Evolutionary conservation across 2,888 invertebrate genomes (phyloP), one percentile per base, ranked within the genome.

Genomic region (Caenorhabditis sp.): DNA sequence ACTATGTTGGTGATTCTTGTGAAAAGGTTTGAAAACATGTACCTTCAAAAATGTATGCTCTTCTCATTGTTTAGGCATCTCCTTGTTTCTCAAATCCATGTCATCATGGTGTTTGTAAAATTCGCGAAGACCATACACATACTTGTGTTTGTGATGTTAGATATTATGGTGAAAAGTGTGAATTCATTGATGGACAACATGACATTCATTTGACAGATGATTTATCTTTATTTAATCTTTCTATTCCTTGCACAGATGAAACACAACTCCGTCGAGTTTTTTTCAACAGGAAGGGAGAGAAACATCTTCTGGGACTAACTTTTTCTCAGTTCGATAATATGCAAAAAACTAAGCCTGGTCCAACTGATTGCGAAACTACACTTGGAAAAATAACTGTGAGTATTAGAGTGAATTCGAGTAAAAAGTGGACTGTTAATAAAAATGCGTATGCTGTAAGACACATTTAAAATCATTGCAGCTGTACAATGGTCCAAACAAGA

Each of bases 141-240:
- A 17, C 14, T 43, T 43, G 43, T 17, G 14, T 43, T 17, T 43
- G 43, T 43, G 43, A 43, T 43, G 14, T 17, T 14, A 17, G 3
- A 17, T 14, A 43, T 43, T 43, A 17, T 49, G 85, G 85, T 5
- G 54, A 67, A 2, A 63, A 62, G 4, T 85, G 85, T 58, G 76
- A 85, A 43, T 36, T 63, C n/a, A 74, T 83, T 58, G 85, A 85
- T 56, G n/a, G 23, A 65, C 70, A 56, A n/a, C 77, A 74, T 57
- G 72, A 68, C 17, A 59, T 53, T 12, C 78, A 77, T 54, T 63
- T 81, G 58, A 69, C 63, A 25, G 38, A 60, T 12, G 43, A 36
- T 23, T 60, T 26, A 43, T 73, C 73, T n/a, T 23, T 1, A 8
- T 56, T 14, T 26, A 56, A 17, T 26, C 26, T 56, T 10, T 7